A percentile compares a stretch with the other conserved stretches of the same genome.
Evolutionary conservation across 1,140 invertebrate genomes (phyloP).

Genomic region (Oscheius sp.): DNA sequence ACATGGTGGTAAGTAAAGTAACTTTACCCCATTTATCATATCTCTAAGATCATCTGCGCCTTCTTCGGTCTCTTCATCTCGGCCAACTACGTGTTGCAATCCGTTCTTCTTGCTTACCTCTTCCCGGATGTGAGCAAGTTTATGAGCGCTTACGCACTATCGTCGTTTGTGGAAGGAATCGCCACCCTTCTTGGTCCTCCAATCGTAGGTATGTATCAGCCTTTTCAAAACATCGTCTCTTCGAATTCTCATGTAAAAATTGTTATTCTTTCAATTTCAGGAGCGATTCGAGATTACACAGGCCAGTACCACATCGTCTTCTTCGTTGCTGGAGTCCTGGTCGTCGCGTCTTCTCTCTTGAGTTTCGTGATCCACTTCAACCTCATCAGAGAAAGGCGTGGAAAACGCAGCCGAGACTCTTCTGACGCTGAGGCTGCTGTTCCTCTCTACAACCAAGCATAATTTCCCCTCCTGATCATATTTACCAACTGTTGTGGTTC

Average conservation of each 20-base stretch:
- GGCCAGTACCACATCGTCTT: not conserved
- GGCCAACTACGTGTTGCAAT: slow-evolving; percentile 12
- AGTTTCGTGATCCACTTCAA: too few relatives aligned
- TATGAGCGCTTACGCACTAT: not conserved
- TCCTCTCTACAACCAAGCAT: too few relatives aligned
- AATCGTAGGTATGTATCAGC: not conserved
- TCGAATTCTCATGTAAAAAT: not conserved
- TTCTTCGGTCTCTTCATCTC: slow-evolving; percentile 24
- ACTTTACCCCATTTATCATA: too few relatives aligned
- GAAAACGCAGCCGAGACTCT: too few relatives aligned
- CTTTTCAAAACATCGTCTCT: not conserved
- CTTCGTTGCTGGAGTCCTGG: not conserved
- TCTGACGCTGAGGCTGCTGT: too few relatives aligned
- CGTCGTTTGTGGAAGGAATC: slow-evolving; percentile 9
- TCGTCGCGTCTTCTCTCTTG: not conserved
- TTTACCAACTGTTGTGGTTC: too few relatives aligned
- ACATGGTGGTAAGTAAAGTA: not conserved
- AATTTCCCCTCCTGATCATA: too few relatives aligned
- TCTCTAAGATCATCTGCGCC: not conserved
- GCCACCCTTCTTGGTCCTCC: slow-evolving; percentile 16
- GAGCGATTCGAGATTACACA: not conserved
- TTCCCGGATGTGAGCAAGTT: not conserved
- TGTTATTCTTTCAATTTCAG: too few relatives aligned
- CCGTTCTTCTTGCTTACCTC: not conserved
- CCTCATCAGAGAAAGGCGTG: too few relatives aligned